These are phyloP conservation scores for Brachymystax lenok DNA, from an alignment of 2,797 vertebrate species.

Conservation along the genomic window DNA sequence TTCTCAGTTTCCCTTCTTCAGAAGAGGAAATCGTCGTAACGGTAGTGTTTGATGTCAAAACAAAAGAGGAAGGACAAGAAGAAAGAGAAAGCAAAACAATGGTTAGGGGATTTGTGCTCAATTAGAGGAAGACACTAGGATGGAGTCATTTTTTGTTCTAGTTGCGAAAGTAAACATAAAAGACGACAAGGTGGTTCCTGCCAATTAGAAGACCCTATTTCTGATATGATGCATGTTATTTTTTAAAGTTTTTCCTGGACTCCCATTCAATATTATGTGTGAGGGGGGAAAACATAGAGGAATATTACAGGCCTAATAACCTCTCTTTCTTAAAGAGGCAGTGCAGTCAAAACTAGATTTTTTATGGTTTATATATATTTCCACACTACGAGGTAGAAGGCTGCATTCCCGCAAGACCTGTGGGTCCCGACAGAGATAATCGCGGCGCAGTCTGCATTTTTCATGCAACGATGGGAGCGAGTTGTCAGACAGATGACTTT, in stretches of 20 bases:
- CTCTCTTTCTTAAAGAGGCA: no score
- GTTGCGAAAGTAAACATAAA: conserved; percentile 44
- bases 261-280: neutral
- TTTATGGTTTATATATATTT: no score
- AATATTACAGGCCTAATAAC: no score
- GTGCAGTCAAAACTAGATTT: no score
- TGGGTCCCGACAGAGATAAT: no score
- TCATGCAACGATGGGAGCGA: no score
- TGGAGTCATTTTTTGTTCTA: conserved; percentile 27
- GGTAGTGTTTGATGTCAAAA: conserved; percentile 59
- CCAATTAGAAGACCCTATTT: conserved; percentile 48
- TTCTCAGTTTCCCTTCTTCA: conserved; percentile 17
- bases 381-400: no score
- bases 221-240: conserved; percentile 30
- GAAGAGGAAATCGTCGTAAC: conserved; percentile 43
- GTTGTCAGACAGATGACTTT: no score
- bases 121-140: conserved; percentile 20
- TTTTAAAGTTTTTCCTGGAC: neutral
- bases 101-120: conserved; percentile 50
- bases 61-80: conserved; percentile 46
- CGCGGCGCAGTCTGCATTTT: no score
- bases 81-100: conserved; percentile 38
- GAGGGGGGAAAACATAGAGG: no score
- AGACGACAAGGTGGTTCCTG: conserved; percentile 51
- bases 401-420: no score